Evolutionary conservation across 1,140 invertebrate genomes (phyloP).

Genomic region (Scaptomyza pallida): DNA sequence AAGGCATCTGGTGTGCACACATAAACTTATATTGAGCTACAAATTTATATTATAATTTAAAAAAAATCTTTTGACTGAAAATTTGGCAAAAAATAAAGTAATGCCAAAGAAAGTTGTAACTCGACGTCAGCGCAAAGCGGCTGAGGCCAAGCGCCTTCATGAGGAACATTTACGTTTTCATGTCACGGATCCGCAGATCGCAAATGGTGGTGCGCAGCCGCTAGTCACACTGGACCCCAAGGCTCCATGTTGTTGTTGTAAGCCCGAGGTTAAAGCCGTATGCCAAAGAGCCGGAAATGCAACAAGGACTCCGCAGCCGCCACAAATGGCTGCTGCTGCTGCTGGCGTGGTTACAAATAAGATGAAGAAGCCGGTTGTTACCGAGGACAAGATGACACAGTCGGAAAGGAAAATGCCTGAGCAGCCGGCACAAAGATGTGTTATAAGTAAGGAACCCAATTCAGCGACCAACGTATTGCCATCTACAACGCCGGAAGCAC

Average conservation of each 20-base stretch:
- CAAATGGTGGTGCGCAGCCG: neutral
- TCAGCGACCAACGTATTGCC: neutral
- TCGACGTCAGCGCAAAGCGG: conserved; percentile 62
- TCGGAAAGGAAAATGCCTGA: conserved; percentile 1
- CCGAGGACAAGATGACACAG: conserved; percentile 6
- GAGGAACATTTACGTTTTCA: neutral
- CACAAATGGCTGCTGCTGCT: neutral
- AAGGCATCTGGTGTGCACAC: neutral
- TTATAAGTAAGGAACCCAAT: neutral
- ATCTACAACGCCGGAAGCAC: neutral
- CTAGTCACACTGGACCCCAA: neutral
- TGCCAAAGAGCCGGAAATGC: neutral
- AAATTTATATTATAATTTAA: neutral
- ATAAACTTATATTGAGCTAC: neutral
- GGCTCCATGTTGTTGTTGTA: neutral
- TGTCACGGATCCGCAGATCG: neutral
- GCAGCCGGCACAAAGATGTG: neutral
- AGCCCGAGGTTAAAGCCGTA: neutral
- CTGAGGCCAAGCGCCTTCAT: conserved; percentile 17
- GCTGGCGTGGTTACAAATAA: neutral
- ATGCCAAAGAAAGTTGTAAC: conserved; percentile 64
- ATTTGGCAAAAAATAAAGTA: neutral
- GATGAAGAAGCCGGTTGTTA: neutral
- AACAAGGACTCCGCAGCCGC: neutral
- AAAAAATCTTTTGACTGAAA: conserved; percentile 4